A percentile compares a stretch with the other conserved stretches of the same genome.
Evolutionary conservation across 2,888 invertebrate genomes (phyloP).

Genomic region (Hirtodrosophila confusa): DNA sequence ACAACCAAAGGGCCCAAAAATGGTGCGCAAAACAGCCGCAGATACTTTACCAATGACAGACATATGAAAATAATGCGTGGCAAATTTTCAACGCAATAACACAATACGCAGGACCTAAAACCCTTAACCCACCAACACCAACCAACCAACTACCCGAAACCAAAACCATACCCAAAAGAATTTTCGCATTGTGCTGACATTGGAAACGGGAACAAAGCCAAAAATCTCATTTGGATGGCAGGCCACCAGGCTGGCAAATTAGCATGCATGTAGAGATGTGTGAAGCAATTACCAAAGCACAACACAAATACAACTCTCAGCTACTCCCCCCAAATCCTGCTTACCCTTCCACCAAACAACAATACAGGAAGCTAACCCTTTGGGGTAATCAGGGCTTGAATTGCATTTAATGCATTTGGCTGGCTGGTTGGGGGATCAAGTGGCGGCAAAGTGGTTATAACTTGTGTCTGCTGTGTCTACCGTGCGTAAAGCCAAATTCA

Average conservation of each 20-base stretch:
- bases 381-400: conserved; percentile 30
- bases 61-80: conserved; percentile 75
- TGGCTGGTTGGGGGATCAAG: conserved; percentile 5
- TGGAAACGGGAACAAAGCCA: conserved; percentile 42
- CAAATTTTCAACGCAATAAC: conserved; percentile 50
- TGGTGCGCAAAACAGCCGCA: conserved; percentile 55
- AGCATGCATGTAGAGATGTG: conserved; percentile 68
- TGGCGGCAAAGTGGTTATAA: conserved; percentile 22
- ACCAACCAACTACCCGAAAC: background rate
- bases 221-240: conserved; percentile 48
- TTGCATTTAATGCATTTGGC: conserved; percentile 41
- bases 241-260: conserved; percentile 45
- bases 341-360: background rate
- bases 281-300: conserved; percentile 63
- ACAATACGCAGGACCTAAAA: conserved; percentile 30
- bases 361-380: conserved; percentile 25
- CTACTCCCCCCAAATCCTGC: background rate
- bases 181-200: conserved; percentile 7
- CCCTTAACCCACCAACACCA: conserved; percentile 5
- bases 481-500: conserved; percentile 39
- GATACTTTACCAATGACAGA: conserved; percentile 64
- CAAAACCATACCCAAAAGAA: conserved; percentile 1
- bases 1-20: conserved; percentile 55
- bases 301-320: conserved; percentile 16
- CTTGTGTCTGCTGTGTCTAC: conserved; percentile 3